Percentiles rank a stretch among this genome's conserved stretches.
phyloP scores from a whole-genome alignment of 2,113 vertebrate species.

The Speoplatyrhinus poulsoni region DNA sequence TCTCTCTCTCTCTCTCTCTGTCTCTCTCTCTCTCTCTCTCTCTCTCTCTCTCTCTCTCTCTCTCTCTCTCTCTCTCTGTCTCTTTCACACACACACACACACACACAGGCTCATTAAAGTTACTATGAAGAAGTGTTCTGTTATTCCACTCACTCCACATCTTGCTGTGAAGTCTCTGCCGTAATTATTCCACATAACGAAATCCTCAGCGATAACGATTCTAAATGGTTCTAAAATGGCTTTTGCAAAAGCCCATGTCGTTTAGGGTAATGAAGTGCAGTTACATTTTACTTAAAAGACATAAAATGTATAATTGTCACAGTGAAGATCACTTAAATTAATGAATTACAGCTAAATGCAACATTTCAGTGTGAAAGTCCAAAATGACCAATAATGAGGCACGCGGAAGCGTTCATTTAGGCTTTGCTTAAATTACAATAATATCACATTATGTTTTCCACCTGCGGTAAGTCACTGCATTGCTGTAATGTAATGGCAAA shows the following conservation, averaged over 20 bases:
- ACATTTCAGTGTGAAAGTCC: too few relatives aligned
- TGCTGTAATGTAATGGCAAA: neutral
- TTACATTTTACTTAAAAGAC: too few relatives aligned
- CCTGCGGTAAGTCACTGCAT: slow-evolving; percentile 20
- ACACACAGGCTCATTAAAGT: neutral
- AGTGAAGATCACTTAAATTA: too few relatives aligned
- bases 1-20: neutral
- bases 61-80: neutral
- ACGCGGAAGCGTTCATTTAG: neutral
- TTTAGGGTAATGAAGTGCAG: too few relatives aligned
- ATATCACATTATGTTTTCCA: slow-evolving; percentile 22
- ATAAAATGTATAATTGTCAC: too few relatives aligned
- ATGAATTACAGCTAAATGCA: too few relatives aligned
- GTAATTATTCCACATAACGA: too few relatives aligned
- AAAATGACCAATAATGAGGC: too few relatives aligned
- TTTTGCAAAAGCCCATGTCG: too few relatives aligned
- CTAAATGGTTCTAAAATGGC: too few relatives aligned
- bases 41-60: neutral
- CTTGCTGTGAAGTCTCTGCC: too few relatives aligned
- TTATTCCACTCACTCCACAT: neutral
- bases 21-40: neutral
- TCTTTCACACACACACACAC: neutral
- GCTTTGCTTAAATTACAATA: neutral
- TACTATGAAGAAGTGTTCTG: neutral
- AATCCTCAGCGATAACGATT: too few relatives aligned